phyloP scores from a whole-genome alignment of 1,140 invertebrate species.

The Olivierus martensii region DNA sequence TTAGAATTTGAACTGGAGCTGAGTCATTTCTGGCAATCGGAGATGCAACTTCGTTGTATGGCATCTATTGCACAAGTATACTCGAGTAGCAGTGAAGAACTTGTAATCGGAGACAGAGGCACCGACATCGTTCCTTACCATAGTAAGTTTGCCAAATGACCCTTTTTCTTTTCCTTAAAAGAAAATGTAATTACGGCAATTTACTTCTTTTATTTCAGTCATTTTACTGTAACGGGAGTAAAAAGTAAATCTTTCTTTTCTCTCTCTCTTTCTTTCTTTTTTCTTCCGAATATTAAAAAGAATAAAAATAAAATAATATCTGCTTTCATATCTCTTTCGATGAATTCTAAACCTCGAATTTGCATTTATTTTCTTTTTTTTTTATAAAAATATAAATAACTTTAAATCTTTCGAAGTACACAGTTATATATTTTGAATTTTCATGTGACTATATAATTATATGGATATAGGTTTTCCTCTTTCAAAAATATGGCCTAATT shows the following conservation, averaged over 20 bases:
- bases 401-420: too few relatives aligned
- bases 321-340: too few relatives aligned
- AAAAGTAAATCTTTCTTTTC: background rate
- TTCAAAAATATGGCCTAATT: too few relatives aligned
- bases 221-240: constrained; percentile 7
- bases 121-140: constrained; percentile 15
- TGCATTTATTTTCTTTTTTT: too few relatives aligned
- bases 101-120: constrained; percentile 15
- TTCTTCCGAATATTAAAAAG: too few relatives aligned
- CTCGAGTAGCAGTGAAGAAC: constrained; percentile 17
- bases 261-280: background rate
- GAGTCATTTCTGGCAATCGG: constrained; percentile 11
- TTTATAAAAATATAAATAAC: too few relatives aligned
- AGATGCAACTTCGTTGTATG: constrained; percentile 15
- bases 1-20: constrained; percentile 14
- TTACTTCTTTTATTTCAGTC: constrained; percentile 3
- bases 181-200: background rate
- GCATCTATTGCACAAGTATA: constrained; percentile 18
- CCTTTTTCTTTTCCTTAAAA: too few relatives aligned
- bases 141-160: constrained; percentile 5
- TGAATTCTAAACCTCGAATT: too few relatives aligned
- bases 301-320: too few relatives aligned
- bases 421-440: too few relatives aligned
- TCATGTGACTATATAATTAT: too few relatives aligned
- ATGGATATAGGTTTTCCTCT: too few relatives aligned